Base-by-base conservation (phyloP, 2,113 vertebrate genomes). In the Aramus guarauna region DNA sequence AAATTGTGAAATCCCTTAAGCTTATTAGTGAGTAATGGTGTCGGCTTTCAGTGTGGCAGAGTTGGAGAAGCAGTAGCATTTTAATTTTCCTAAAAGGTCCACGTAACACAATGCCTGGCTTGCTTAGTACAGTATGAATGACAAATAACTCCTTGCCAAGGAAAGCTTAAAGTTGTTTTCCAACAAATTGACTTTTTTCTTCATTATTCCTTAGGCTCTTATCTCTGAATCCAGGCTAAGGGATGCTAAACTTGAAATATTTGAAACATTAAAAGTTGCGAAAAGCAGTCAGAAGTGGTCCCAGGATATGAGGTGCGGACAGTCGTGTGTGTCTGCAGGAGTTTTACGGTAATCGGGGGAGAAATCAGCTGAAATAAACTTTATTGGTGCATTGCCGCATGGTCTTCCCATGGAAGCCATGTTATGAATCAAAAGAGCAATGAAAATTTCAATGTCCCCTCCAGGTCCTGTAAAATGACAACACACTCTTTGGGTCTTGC, bases 41-140 rank as follows among this genome's bases (percentile, higher is more conserved):
- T 66, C 47, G 8, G 91, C 83, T 94, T 87, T 79, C 56, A 18
- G 52, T 7, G 21, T 29, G 19, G 78, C n/a, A 12, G 52, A 48
- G 73, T 5, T 79, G 50, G 53, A 64, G 56, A 12, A 53, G 83
- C 80, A 82, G 56, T 14, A 60, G 53, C 58, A 29, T 75, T 94
- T 92, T 91, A 89, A 91, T 94, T 94, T 85, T 79, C 91, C 84
- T 95, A 22, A 95, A 89, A 97, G 88, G 45, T 92, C 83, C 15
- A 0, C 22, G 47, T 64, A 79, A 62, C 48, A 41, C 69, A 22
- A 50, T 36, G 80, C 68, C 73, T 88, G 73, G 20, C 64, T 74
- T 29, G 27, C 64, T 87, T n/a, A 41, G 58, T 36, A 5, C 15
- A 9, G 62, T 5, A 34, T 1, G 3, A 87, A 9, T 3, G 10